Evolutionary conservation across 2,888 invertebrate species (phyloP).

Genomic region (Busseola fusca): DNA sequence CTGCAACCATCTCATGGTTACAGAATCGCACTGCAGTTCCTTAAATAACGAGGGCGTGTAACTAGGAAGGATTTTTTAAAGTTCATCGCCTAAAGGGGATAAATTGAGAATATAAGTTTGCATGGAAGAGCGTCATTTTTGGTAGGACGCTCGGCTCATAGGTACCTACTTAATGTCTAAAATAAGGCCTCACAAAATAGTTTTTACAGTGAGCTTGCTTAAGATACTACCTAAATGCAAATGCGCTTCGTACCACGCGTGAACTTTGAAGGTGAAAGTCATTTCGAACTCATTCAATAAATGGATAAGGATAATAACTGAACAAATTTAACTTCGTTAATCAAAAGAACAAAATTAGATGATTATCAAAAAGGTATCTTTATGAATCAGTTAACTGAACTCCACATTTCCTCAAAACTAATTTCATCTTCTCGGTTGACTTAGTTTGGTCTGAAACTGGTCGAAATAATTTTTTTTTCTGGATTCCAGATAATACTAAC

Average conservation of each 20-base stretch:
- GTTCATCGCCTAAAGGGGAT: not conserved
- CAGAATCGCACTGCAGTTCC: no score
- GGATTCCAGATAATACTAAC: not conserved
- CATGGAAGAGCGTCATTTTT: not conserved
- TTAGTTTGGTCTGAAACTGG: not conserved
- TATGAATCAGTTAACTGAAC: not conserved
- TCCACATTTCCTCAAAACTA: not conserved
- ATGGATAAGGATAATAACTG: not conserved
- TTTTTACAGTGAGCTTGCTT: not conserved
- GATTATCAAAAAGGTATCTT: not conserved
- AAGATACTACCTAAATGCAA: constrained; percentile 1
- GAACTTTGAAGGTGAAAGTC: constrained; percentile 29
- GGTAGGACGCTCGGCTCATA: no score
- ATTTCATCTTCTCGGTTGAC: not conserved
- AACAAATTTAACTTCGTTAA: not conserved
- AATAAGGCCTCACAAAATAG: not conserved
- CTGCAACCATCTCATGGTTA: no score
- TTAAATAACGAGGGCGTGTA: no score
- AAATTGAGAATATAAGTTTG: no score
- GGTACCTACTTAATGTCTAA: not conserved
- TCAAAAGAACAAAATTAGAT: not conserved
- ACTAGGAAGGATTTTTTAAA: not conserved
- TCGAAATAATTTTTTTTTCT: not conserved
- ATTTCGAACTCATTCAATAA: constrained; percentile 1
- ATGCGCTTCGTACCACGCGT: constrained; percentile 12